A percentile compares a stretch with the other conserved stretches of the same genome.
phyloP scores from a whole-genome alignment of 2,888 invertebrate genomes.

The Ophonus ardosiacus region DNA sequence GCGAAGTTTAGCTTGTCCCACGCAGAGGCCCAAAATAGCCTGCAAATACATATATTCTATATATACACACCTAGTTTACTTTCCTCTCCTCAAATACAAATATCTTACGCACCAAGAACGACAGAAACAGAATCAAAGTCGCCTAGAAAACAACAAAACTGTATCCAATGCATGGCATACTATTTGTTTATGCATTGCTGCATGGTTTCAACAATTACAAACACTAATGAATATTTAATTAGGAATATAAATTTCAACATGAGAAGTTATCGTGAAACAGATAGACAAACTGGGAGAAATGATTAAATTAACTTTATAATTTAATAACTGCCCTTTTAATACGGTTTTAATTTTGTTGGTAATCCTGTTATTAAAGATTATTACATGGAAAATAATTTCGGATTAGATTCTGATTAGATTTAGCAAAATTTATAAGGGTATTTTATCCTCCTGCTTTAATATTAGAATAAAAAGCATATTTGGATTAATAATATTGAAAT shows the following conservation, averaged over 20 bases:
- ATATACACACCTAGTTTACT: constrained; percentile 54
- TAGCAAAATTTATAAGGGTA: too few relatives aligned
- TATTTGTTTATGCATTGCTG: constrained; percentile 29
- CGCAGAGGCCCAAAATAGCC: constrained; percentile 60
- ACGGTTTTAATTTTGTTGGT: background rate
- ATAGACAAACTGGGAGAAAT: background rate
- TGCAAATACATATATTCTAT: constrained; percentile 63
- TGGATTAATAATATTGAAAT: too few relatives aligned
- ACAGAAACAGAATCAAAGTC: constrained; percentile 8
- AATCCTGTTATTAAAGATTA: background rate
- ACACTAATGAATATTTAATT: constrained; percentile 30
- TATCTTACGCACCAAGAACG: constrained; percentile 23
- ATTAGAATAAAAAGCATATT: too few relatives aligned
- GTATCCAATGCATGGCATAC: background rate
- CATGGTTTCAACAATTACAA: constrained; percentile 28
- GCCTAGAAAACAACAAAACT: constrained; percentile 13
- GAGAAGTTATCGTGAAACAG: background rate
- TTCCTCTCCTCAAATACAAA: constrained; percentile 27
- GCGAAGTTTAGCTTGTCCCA: constrained; percentile 46
- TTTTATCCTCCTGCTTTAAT: too few relatives aligned
- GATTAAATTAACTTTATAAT: constrained; percentile 2
- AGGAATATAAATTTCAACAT: constrained; percentile 6
- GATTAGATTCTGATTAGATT: constrained; percentile 24
- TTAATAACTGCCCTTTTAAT: constrained; percentile 1
- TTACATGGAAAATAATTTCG: background rate